These are phyloP conservation scores for Cephalopterus ornatus DNA, from an alignment of 2,113 vertebrate species.

Conservation along the genomic window DNA sequence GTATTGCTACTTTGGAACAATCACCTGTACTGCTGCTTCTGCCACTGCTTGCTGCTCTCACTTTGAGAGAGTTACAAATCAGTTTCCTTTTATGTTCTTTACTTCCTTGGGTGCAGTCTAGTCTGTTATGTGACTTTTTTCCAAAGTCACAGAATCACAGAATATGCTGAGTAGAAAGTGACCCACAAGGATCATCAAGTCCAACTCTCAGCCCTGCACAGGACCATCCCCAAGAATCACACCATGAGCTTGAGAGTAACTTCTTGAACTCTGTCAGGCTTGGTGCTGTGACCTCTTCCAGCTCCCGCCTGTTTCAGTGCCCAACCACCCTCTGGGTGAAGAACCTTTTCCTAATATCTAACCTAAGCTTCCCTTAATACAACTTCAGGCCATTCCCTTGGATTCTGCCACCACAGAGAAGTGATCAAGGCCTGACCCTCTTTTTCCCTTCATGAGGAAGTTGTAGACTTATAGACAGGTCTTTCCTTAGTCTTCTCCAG, in stretches of 20 bases:
- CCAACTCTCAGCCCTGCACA: background rate
- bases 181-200: background rate
- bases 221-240: background rate
- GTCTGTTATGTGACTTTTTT: background rate
- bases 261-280: background rate
- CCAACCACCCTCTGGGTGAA: background rate
- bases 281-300: background rate
- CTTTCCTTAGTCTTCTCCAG: background rate
- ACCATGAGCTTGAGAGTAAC: background rate
- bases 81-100: background rate
- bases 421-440: background rate
- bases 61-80: background rate
- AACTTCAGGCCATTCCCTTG: background rate
- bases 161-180: background rate
- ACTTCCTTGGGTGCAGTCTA: background rate
- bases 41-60: background rate
- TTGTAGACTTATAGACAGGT: background rate
- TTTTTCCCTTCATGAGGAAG: background rate
- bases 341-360: background rate
- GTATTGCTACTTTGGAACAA: background rate
- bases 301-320: background rate
- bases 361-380: background rate
- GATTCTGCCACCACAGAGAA: background rate
- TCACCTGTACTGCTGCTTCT: background rate
- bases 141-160: background rate